Evolutionary conservation across 2,113 vertebrate species (phyloP).

Genomic region (Perccottus glenii): DNA sequence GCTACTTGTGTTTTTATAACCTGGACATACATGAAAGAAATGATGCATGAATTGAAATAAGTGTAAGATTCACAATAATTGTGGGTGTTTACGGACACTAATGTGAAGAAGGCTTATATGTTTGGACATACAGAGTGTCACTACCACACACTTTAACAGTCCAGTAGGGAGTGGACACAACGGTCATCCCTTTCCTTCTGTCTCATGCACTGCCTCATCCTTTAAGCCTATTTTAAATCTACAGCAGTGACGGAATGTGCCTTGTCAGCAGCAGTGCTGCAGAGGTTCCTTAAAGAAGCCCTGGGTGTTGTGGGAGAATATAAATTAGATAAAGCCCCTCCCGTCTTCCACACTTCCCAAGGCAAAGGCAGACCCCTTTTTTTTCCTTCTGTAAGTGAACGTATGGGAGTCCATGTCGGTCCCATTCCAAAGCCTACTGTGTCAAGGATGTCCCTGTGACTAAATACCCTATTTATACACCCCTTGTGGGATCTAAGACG

Average conservation of each 20-base stretch:
- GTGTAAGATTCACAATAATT: neutral
- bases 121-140: neutral
- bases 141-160: conserved; percentile 22
- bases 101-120: neutral
- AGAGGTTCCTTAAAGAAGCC: conserved; percentile 74
- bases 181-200: conserved; percentile 15
- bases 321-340: conserved; percentile 67
- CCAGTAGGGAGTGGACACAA: conserved; percentile 33
- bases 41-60: too few relatives aligned
- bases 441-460: conserved; percentile 38
- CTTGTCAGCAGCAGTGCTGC: conserved; percentile 76
- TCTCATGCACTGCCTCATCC: conserved; percentile 34
- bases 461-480: conserved; percentile 75
- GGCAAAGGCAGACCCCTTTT: conserved; percentile 37
- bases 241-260: conserved; percentile 73
- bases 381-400: conserved; percentile 77
- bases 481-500: conserved; percentile 61
- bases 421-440: conserved; percentile 64
- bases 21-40: neutral
- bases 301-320: conserved; percentile 73
- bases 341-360: too few relatives aligned
- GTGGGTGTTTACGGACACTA: conserved; percentile 1
- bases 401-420: conserved; percentile 75
- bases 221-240: conserved; percentile 76
- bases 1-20: neutral